Evolutionary conservation across 2,113 vertebrate genomes (phyloP), one percentile per base, ranked within the genome.

Genomic region (Bos indicus): DNA sequence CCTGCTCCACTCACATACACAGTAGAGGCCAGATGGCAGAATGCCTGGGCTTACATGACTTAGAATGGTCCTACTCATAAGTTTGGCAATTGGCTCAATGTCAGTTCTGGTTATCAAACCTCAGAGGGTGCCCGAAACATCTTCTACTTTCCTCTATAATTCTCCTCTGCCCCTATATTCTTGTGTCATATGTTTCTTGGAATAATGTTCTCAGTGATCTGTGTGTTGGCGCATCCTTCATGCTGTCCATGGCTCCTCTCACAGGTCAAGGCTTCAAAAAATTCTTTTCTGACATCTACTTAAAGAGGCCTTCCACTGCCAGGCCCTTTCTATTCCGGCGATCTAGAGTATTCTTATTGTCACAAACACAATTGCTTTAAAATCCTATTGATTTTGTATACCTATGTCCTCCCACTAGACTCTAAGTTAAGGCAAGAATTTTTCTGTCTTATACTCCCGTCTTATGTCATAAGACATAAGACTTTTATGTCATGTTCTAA

Each of bases 271-370:
- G 43, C 19, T 30, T 74, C n/a, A 33, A 13, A 51, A 60, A 59
- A 81, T 21, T 14, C 67, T 56, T n/a, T 59, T 56, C 90, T 9
- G 82, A 77, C 17, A 14, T n/a, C 48, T 7, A 0, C 21, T 14
- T 11, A 48, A 56, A 88, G 48, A 77, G 51, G 51, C 0, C 11
- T 30, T 56, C 60, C 2, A 4, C 23, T 30, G 17, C 51, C 62
- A 59, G 28, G 2, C 9, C 13, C 51, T 59, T 43, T 16, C 46
- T 16, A 6, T 28, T 15, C 59, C 6, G 0, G 5, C 0, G 0
- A 6, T 40, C 36, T 52, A 40, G 19, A 3, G 1, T 12, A 9
- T 33, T 60, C 54, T 46, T 46, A 36, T 48, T 88, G 26, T 64
- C 30, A 6, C n/a, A 30, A 67, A 84, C 36, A 74, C 52, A 52